Base-by-base conservation (phyloP, 2,797 vertebrate species). In the Acrossocheilus wenchowensis region DNA sequence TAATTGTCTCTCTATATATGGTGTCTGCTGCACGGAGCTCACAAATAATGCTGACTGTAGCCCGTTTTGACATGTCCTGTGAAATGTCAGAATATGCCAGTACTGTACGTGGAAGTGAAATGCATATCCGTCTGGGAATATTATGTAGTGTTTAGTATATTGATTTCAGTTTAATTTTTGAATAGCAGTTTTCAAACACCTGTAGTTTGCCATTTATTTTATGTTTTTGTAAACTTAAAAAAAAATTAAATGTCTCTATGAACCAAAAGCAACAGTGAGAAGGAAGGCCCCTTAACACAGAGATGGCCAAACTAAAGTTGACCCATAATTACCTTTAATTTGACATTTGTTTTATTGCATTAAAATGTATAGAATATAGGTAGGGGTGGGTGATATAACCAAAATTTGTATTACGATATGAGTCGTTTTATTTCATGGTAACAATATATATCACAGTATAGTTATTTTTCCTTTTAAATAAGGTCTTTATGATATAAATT, bases 1-100 rank as follows among this genome's bases (percentile, higher is more conserved):
- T 54, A 72, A 81, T 81, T 82, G 43, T 82, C 66, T 87, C 45
- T 30, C 39, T 45, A 12, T 23, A 80, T 6, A 12, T 50, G 21
- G 21, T 68, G 45, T 45, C 8, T 50, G 39, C 71, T 81, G 48
- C 43, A 23, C 45, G 69, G 64, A 26, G 26, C 54, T 26, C 19
- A 41, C 43, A 78, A 74, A 36, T 54, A 19, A 50, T 86, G n/a
- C 73, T 54, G 45, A 66, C 48, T 79, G 30, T 68, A 23, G 19
- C 21, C 21, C 23, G 10, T 73, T 48, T 85, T 73, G 50, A 43
- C 45, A 62, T 14, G 30, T 43, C 54, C 43, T 84, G 82, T 45
- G 54, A 66, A 36, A 48, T 48, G 60, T 84, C 83, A 30, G 14
- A 39, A 52, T 39, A 50, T 9, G 6, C 6, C 14, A 45, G 26